Percentiles rank a stretch among this genome's conserved stretches.
Conservation (phyloP, 2,113 vertebrate genomes). For the Capreolus pygargus region DNA sequence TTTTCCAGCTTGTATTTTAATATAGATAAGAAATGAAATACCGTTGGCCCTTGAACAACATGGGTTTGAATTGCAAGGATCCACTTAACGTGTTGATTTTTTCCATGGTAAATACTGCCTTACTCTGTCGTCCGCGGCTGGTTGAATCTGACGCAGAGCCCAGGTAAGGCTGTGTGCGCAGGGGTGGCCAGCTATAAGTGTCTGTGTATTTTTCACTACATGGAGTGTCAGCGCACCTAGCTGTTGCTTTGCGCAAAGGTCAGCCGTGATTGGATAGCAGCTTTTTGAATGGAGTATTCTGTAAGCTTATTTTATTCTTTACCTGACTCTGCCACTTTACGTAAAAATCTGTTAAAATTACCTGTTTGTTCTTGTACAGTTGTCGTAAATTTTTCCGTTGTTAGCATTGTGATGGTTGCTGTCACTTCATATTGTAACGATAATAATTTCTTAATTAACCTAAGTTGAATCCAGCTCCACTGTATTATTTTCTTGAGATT, state of each 20-base stretch:
- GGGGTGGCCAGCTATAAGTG: neutral
- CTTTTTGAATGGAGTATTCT: slow-evolving; percentile 66
- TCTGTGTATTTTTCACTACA: neutral
- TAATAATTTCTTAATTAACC: slow-evolving; percentile 69
- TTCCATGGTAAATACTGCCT: neutral
- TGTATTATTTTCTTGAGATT: slow-evolving; percentile 52
- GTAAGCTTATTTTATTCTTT: slow-evolving; percentile 63
- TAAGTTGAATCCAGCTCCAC: slow-evolving; percentile 45
- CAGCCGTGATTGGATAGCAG: slow-evolving; percentile 54
- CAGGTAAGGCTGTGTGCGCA: neutral
- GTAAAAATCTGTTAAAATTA: slow-evolving; percentile 69
- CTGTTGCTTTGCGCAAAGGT: neutral
- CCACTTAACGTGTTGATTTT: neutral
- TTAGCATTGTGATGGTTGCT: slow-evolving; percentile 47
- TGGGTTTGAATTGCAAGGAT: neutral
- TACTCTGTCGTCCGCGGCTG: neutral
- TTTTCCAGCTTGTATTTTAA: slow-evolving; percentile 76
- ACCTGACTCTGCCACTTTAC: slow-evolving; percentile 73
- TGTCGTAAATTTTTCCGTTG: slow-evolving; percentile 72
- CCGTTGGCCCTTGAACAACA: neutral
- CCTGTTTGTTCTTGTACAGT: slow-evolving; percentile 82
- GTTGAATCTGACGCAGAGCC: neutral
- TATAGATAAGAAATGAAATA: slow-evolving; percentile 72
- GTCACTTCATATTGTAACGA: slow-evolving; percentile 65
- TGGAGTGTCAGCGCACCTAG: neutral